These are phyloP conservation scores for Acanthopagrus latus DNA, from an alignment of 2,797 vertebrate species.

Conservation along the genomic window DNA sequence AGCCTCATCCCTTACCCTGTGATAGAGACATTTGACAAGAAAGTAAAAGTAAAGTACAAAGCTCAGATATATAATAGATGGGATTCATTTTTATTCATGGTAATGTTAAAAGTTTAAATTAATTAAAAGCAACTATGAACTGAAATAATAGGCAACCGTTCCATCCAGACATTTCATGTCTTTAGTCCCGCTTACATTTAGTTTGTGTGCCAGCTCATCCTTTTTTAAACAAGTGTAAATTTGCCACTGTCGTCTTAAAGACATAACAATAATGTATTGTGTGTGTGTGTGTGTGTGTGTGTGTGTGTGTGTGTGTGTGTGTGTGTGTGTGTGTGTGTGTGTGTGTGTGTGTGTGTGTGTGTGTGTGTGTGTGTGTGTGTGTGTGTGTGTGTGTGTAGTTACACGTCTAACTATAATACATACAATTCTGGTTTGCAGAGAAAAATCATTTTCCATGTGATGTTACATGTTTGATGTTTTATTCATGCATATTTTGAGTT, in stretches of 20 bases:
- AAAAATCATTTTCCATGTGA: not conserved
- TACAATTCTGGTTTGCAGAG: not conserved
- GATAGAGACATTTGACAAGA: not conserved
- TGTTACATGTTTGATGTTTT: not conserved
- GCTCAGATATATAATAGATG: not conserved
- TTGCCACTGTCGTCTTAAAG: no score
- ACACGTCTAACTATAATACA: no score
- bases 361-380: no score
- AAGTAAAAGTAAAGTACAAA: not conserved
- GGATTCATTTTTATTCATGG: not conserved
- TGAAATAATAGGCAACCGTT: not conserved
- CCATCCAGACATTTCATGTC: not conserved
- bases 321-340: no score
- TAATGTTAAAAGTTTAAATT: not conserved
- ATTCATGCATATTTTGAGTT: not conserved
- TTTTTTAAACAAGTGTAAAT: no score
- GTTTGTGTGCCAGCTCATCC: no score
- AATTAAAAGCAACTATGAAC: no score
- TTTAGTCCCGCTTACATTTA: not conserved
- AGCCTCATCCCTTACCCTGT: not conserved
- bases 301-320: no score
- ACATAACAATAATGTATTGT: no score
- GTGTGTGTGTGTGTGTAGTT: no score
- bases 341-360: no score
- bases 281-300: no score